Conservation (phyloP, 92 coral and sea anemone species). For the Porites evermanni region DNA sequence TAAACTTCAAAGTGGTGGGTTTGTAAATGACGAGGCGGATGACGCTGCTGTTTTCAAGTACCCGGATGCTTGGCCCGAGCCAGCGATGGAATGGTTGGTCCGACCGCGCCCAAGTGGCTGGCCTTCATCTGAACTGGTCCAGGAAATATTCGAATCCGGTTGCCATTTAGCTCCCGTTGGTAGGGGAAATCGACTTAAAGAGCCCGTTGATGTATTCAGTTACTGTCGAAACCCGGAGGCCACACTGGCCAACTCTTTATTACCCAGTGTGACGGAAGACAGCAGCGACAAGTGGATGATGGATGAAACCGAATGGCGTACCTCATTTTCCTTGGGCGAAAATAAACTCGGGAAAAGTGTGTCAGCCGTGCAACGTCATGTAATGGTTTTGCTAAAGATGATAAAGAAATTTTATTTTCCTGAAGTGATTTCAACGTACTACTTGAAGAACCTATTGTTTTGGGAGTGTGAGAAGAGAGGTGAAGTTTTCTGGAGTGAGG, state of each 20-base stretch:
- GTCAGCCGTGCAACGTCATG: slow-evolving; percentile 80
- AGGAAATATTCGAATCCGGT: slow-evolving; percentile 77
- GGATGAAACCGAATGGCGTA: slow-evolving; percentile 85
- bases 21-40: slow-evolving; percentile 59
- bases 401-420: slow-evolving; percentile 74
- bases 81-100: slow-evolving; percentile 87
- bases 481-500: slow-evolving; percentile 73
- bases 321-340: slow-evolving; percentile 84
- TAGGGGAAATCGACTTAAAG: slow-evolving; percentile 67
- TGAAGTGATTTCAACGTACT: slow-evolving; percentile 70
- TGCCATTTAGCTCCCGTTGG: slow-evolving; percentile 90
- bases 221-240: slow-evolving; percentile 44
- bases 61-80: slow-evolving; percentile 83
- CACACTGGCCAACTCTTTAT: slow-evolving; percentile 10
- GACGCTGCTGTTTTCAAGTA: slow-evolving; percentile 69
- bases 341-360: slow-evolving; percentile 83
- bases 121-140: slow-evolving; percentile 83
- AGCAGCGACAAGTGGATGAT: slow-evolving; percentile 22
- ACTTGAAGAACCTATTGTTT: slow-evolving; percentile 76
- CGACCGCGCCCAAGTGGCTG: slow-evolving; percentile 77
- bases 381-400: slow-evolving; percentile 74
- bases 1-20: slow-evolving; percentile 48
- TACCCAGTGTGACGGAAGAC: not conserved
- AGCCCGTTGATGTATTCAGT: slow-evolving; percentile 56
- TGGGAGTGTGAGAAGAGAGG: slow-evolving; percentile 79